Base-by-base conservation (phyloP, 2,113 vertebrate species). In the Thomomys bottae region DNA sequence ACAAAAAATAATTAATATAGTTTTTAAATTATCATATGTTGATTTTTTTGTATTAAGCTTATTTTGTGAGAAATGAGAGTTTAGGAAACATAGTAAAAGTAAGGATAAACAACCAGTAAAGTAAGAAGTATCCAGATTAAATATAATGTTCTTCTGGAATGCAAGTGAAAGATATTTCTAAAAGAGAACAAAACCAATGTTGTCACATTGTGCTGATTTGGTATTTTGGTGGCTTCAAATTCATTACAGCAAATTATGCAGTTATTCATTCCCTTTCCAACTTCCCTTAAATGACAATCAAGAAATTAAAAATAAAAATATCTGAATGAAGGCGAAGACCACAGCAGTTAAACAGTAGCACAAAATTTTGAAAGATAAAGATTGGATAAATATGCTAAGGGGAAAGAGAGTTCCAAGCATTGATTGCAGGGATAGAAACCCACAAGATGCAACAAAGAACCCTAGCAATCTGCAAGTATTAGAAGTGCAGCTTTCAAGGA, bases 21-120 rank as follows among this genome's bases (percentile, higher is more conserved):
- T 91, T 83, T 78, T 49, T 88, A 11, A 88, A 76, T 6, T 64
- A 17, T 71, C 34, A 40, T 68, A 63, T 86, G 93, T 86, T 76
- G 1, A 92, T 45, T 42, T 87, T 87, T 66, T 86, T 87, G 83
- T 84, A 32, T 9, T 76, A 73, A 76, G 5, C 68, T 70, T 61
- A 5, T 70, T 61, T 88, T 57, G 75, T 23, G 64, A 89, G 57
- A 86, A 71, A 76, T 77, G 21, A 77, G 45, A 89, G 38, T 81
- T 64, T 89, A 18, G 57, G 84, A 76, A 57, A 15, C 11, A 73
- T 42, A 57, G 4, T 64, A n/a, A n/a, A n/a, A n/a, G 18, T 89
- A 34, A 80, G 32, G 81, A 88, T 34, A 23, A 91, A 75, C 21
- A 87, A 14, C 6, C 23, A 77, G 9, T 38, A 45, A 89, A 64